Evolutionary conservation across 2,888 invertebrate genomes (phyloP).

Genomic region (Holacanthella duospinosa): DNA sequence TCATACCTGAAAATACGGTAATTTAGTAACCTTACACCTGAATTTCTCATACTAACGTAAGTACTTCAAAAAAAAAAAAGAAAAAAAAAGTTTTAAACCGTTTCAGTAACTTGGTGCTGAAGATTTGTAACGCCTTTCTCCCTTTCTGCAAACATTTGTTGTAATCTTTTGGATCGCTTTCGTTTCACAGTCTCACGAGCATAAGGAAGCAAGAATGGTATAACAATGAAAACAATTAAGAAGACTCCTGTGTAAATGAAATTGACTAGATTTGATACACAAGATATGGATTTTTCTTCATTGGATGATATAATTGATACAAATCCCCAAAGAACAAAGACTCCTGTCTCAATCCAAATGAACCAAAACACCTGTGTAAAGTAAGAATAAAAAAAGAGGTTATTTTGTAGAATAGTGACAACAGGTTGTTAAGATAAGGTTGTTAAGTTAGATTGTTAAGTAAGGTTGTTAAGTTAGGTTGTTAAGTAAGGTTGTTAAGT

Average conservation of each 20-base stretch:
- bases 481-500: no score
- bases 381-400: neutral
- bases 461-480: no score
- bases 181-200: conserved; percentile 9
- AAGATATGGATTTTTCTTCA: conserved; percentile 12
- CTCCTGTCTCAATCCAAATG: conserved; percentile 21
- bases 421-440: no score
- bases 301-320: neutral
- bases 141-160: conserved; percentile 9
- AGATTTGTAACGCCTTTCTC: neutral
- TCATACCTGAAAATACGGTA: no score
- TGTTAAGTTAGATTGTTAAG: no score
- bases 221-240: conserved; percentile 21
- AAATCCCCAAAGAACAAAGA: conserved; percentile 23
- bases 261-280: conserved; percentile 16
- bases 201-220: conserved; percentile 24
- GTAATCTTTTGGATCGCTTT: conserved; percentile 5
- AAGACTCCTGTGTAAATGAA: conserved; percentile 15
- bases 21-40: no score
- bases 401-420: neutral
- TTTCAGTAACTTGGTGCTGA: neutral
- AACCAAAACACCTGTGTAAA: conserved; percentile 23
- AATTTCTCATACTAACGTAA: no score
- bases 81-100: neutral
- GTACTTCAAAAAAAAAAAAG: no score